These are phyloP conservation scores for Phortica okadai DNA, from an alignment of 2,888 invertebrate species.

Conservation along the genomic window DNA sequence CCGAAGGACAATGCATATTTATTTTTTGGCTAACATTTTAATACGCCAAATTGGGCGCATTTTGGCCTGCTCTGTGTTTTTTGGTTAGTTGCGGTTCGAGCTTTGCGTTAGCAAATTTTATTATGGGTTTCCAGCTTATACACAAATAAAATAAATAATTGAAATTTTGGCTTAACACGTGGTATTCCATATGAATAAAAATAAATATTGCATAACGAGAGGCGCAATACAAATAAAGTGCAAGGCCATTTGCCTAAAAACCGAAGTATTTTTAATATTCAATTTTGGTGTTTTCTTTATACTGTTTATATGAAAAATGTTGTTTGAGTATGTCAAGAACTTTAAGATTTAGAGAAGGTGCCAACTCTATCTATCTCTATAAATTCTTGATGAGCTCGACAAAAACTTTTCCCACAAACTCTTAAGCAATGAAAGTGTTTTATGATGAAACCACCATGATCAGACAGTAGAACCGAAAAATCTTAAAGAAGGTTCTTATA, in stretches of 20 bases:
- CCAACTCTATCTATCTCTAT: too few relatives aligned
- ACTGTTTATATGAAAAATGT: background rate
- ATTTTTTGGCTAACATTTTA: conserved; percentile 8
- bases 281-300: background rate
- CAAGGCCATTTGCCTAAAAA: background rate
- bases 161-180: conserved; percentile 23
- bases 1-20: conserved; percentile 30
- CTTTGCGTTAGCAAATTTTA: background rate
- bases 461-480: too few relatives aligned
- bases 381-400: too few relatives aligned
- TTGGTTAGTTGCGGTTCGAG: conserved; percentile 4
- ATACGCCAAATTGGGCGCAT: too few relatives aligned
- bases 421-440: too few relatives aligned
- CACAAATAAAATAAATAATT: conserved; percentile 20
- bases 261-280: background rate
- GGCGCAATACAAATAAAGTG: background rate
- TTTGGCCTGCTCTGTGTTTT: conserved; percentile 11
- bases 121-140: conserved; percentile 1
- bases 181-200: background rate
- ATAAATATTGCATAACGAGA: background rate
- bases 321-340: too few relatives aligned
- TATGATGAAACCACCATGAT: too few relatives aligned
- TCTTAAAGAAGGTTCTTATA: too few relatives aligned
- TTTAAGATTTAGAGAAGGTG: too few relatives aligned
- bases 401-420: too few relatives aligned